Conservation (phyloP, 2,888 invertebrate genomes). For the Pediacus dermestoides region DNA sequence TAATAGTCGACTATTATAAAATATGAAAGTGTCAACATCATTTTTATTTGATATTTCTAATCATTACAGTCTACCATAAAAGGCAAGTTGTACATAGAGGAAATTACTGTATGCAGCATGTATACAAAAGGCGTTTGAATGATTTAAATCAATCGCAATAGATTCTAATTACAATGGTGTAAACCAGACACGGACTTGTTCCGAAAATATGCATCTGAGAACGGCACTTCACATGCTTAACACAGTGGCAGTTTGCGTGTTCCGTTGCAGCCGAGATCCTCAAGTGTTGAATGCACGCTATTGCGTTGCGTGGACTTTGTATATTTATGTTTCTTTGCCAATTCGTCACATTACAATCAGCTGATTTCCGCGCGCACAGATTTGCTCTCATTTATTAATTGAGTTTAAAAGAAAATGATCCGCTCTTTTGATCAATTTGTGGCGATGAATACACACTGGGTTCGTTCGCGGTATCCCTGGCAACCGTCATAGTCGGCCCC, state of each 20-base stretch:
- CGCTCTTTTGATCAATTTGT: background rate
- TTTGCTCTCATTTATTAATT: too few species aligned
- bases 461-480: conserved; percentile 27
- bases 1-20: too few species aligned
- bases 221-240: conserved; percentile 20
- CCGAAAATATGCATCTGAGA: conserved; percentile 1
- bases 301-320: conserved; percentile 44
- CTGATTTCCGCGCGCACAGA: conserved; percentile 37
- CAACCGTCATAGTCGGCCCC: conserved; percentile 26
- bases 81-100: too few species aligned
- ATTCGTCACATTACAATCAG: conserved; percentile 39
- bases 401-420: background rate
- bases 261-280: conserved; percentile 17
- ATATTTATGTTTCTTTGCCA: conserved; percentile 44
- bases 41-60: too few species aligned
- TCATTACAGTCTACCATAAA: too few species aligned
- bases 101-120: too few species aligned
- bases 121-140: too few species aligned
- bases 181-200: background rate
- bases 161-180: background rate
- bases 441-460: background rate
- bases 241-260: conserved; percentile 24
- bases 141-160: background rate
- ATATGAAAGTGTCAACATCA: too few species aligned
- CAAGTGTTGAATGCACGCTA: conserved; percentile 41